Evolutionary conservation across 1,140 invertebrate species (phyloP), one percentile per base, ranked within the genome.

Genomic region (Tetramorium simillimum): DNA sequence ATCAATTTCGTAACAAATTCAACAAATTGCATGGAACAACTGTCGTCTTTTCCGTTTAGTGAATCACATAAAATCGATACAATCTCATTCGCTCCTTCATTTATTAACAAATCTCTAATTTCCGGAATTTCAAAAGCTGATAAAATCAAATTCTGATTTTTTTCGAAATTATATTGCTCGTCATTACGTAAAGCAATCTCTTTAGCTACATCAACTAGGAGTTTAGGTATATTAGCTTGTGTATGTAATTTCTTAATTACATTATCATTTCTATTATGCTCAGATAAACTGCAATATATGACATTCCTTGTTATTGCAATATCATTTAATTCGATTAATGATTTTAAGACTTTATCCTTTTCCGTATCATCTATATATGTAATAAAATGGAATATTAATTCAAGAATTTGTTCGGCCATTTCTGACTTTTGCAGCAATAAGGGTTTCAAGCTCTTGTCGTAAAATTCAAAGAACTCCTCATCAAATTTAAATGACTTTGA

Each of bases 301-400:
- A 92, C 91, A 72, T 85, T 91, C 70, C 89, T 93, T 28, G 92
- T 85, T 33, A 93, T 65, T 37, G 63, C 73, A 46, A 89, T 62
- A 63, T 94, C 78, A 12, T 93, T 89, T 18, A 94, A 86, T 87
- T 93, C 90, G 60, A 94, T 92, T 16, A 96, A 93, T 1, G 95
- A 95, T 56, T 95, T 91, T 70, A 97, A 93, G 58, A 97, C 94
- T 16, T 90, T 89, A 69, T 95, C 90, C 86, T 96, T 96, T 49
- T 96, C 94, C 2, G 91, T 86, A 28, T 94, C 90, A 63, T 94
- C 89, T 70, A 96, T 91, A 87, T 96, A 95, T 53, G 94, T 95
- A 18, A 97, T 92, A 43, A 97, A 92, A 78, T 95, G 95, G 90
- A 97, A 97, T 81, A 96, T 95, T 21, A 97, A 95, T 89, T 96